Percentiles rank a stretch among this genome's conserved stretches.
These are phyloP conservation scores for Parotocinclus haroldoi DNA, from an alignment of 2,797 vertebrate species.

Conservation along the genomic window DNA sequence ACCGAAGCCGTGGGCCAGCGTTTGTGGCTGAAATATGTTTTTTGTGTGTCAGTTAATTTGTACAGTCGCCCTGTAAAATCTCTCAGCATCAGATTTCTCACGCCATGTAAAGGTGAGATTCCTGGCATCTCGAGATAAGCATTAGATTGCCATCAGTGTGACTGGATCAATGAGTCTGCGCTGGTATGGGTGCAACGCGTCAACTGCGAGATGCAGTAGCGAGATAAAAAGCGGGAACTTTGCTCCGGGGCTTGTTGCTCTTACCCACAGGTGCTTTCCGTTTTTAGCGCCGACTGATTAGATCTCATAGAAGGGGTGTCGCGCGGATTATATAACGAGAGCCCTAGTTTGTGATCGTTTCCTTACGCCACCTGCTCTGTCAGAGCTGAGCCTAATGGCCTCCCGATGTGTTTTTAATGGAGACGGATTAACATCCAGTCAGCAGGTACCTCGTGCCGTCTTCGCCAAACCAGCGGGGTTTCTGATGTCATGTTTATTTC, in stretches of 20 bases:
- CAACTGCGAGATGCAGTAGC: conserved; percentile 8
- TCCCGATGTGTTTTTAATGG: conserved; percentile 31
- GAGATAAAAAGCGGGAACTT: background rate
- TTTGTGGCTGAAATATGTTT: conserved; percentile 26
- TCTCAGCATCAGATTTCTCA: too few relatives aligned
- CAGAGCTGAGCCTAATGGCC: conserved; percentile 12
- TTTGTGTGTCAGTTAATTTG: conserved; percentile 6
- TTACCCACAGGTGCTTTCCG: conserved; percentile 7
- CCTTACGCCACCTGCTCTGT: conserved; percentile 15
- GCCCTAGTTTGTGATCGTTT: conserved; percentile 25
- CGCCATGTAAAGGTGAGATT: background rate
- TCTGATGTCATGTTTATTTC: conserved; percentile 8
- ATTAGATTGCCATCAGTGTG: conserved; percentile 7
- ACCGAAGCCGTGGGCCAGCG: background rate
- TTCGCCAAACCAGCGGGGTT: conserved; percentile 7
- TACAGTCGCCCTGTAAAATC: background rate
- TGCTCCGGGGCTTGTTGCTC: background rate
- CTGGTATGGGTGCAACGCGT: conserved; percentile 5
- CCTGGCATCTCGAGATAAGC: conserved; percentile 17
- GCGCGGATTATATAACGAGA: conserved; percentile 17
- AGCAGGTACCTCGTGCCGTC: conserved; percentile 16
- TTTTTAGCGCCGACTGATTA: conserved; percentile 20
- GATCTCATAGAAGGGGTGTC: conserved; percentile 7
- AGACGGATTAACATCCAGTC: conserved; percentile 15
- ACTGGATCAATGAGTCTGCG: background rate